A percentile compares a stretch with the other conserved stretches of the same genome.
phyloP scores from a whole-genome alignment of 2,113 vertebrate species.

The Colistium nudipinnis region DNA sequence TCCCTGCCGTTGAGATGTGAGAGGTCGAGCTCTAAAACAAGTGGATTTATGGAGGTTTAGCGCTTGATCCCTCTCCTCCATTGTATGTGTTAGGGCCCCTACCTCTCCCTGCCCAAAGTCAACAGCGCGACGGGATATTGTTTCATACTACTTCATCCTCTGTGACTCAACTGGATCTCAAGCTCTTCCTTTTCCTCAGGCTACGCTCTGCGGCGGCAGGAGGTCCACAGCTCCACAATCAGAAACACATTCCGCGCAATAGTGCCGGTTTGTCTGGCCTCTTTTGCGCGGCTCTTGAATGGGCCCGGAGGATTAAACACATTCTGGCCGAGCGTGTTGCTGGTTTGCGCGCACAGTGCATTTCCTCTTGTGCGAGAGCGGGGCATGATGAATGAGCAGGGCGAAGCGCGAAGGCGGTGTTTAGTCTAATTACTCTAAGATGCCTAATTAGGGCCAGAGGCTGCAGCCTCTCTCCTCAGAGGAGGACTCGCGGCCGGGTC shows the following conservation, averaged over 20 bases:
- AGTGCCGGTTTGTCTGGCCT: slow-evolving; percentile 43
- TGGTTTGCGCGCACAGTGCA: slow-evolving; percentile 55
- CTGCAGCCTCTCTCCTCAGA: slow-evolving; percentile 31
- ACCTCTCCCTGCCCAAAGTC: slow-evolving; percentile 69
- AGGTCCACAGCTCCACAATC: slow-evolving; percentile 56
- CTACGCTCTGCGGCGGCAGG: slow-evolving; percentile 61
- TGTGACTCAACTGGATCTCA: slow-evolving; percentile 72
- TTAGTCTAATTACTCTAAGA: slow-evolving; percentile 82
- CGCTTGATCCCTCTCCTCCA: slow-evolving; percentile 61
- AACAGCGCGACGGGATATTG: slow-evolving; percentile 74
- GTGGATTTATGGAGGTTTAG: slow-evolving; percentile 69
- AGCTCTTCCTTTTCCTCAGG: slow-evolving; percentile 72
- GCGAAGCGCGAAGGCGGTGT: slow-evolving; percentile 77
- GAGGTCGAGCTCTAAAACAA: slow-evolving; percentile 65
- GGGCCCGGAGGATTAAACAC: slow-evolving; percentile 51
- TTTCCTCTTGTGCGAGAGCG: slow-evolving; percentile 60
- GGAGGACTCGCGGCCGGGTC: slow-evolving; percentile 48
- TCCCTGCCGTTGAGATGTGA: slow-evolving; percentile 46
- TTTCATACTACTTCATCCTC: slow-evolving; percentile 80
- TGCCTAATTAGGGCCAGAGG: slow-evolving; percentile 78
- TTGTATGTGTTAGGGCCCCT: slow-evolving; percentile 61
- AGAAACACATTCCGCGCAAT: slow-evolving; percentile 63
- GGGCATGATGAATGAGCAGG: slow-evolving; percentile 77
- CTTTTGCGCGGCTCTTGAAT: slow-evolving; percentile 34
- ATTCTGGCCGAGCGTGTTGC: slow-evolving; percentile 34